A percentile compares a stretch with the other conserved stretches of the same genome.
phyloP scores from a whole-genome alignment of 2,888 invertebrate genomes.

The Agrochola lychnidis region DNA sequence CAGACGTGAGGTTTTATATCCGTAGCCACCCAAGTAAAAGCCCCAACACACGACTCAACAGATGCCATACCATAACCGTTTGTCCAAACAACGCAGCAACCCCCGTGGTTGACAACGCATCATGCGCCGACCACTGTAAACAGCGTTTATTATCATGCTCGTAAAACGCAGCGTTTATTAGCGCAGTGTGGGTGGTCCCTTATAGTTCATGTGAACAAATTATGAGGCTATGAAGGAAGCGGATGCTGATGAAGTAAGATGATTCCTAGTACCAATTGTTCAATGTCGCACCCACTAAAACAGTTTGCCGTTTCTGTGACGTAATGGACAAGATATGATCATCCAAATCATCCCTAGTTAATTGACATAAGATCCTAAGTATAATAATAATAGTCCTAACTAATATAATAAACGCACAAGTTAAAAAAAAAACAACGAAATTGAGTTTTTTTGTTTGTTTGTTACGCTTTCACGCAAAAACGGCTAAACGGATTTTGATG shows the following conservation, averaged over 20 bases:
- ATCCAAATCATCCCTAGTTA: too few species aligned
- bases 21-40: slow-evolving; percentile 56
- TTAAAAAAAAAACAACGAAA: too few species aligned
- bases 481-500: too few species aligned
- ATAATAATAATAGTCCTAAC: too few species aligned
- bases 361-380: too few species aligned
- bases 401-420: too few species aligned
- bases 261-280: too few species aligned
- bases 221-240: slow-evolving; percentile 31
- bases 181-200: slow-evolving; percentile 87
- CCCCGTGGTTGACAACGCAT: slow-evolving; percentile 69
- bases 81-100: slow-evolving; percentile 74
- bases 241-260: background rate
- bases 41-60: slow-evolving; percentile 50
- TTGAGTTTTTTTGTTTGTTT: too few species aligned
- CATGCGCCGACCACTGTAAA: slow-evolving; percentile 78
- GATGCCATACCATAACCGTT: slow-evolving; percentile 67
- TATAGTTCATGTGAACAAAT: slow-evolving; percentile 75
- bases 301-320: background rate
- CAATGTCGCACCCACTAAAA: too few species aligned
- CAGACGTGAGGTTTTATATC: slow-evolving; percentile 26
- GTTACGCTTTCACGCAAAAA: too few species aligned
- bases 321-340: background rate
- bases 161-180: slow-evolving; percentile 86
- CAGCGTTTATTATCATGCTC: slow-evolving; percentile 86